Base-by-base conservation (phyloP, 2,113 vertebrate genomes). In the Ctenomys sociabilis region DNA sequence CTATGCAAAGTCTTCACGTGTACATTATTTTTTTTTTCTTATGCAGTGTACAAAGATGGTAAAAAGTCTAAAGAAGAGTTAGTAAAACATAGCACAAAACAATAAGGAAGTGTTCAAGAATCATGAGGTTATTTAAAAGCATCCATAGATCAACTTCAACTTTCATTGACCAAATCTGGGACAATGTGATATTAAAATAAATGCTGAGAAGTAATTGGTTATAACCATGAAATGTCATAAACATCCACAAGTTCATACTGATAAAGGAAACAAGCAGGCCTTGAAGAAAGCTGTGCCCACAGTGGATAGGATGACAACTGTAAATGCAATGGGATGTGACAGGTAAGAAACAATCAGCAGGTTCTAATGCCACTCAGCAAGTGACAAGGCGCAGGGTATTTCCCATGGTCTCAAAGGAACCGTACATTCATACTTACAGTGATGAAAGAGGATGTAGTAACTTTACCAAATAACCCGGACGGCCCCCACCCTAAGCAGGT, bases 61-160 rank as follows among this genome's bases (percentile, higher is more conserved):
- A 52, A 91, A 91, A 81, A 85, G 3, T 89, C 26, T 75, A 21
- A 89, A 94, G 49, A 49, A 88, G 91, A 78, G 40, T 68, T 80
- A 45, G 37, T 49, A 30, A 45, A 77, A 35, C 7, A 22, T 49
- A 37, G 11, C 70, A 68, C 59, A 28, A 61, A 19, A 78, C 59
- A 78, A 93, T 80, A 52, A 52, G 16, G 28, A 75, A 83, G 4
- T 61, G 2, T 77, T 40, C 63, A 77, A 26, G 26, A 80, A 35
- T 43, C 35, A 40, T 54, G 9, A 35, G 30, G 21, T n/a, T n/a
- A 30, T 90, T 81, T 72, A 40, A 43, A n/a, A 82, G 63, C 26
- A 81, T 24, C n/a, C 7, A n/a, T 16, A 45, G 28, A 16, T 45
- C 80, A 89, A 90, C 43, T 57, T 19, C 63, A 80, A 22, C 14